Percentiles rank a stretch among this genome's conserved stretches.
These are phyloP conservation scores for Linurgus olivaceus DNA, from an alignment of 2,797 vertebrate species.

Conservation along the genomic window DNA sequence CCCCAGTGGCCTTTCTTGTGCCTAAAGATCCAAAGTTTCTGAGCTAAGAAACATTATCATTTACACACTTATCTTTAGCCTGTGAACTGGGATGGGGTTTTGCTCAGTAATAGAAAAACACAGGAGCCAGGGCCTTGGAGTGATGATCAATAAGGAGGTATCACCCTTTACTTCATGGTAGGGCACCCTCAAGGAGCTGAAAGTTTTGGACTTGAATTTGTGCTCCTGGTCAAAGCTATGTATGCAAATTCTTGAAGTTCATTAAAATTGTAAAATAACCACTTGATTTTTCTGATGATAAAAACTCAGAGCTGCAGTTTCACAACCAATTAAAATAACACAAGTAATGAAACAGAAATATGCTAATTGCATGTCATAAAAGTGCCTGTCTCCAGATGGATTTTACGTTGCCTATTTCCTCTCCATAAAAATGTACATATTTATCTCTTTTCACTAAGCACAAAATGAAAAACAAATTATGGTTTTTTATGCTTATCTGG, in stretches of 20 bases:
- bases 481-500: neutral
- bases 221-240: neutral
- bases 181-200: neutral
- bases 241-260: neutral
- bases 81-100: neutral
- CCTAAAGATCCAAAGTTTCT: neutral
- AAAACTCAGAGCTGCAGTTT: neutral
- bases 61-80: neutral
- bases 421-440: neutral
- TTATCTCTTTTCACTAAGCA: neutral
- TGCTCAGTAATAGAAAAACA: neutral
- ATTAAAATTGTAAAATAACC: constrained; percentile 27
- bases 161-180: neutral
- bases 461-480: neutral
- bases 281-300: neutral
- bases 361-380: constrained; percentile 11
- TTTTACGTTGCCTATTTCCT: neutral
- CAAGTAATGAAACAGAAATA: constrained; percentile 35
- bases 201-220: neutral
- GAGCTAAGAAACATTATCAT: neutral
- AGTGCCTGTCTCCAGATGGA: neutral
- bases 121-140: neutral
- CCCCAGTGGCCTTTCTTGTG: neutral
- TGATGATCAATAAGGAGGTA: neutral
- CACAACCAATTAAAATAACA: constrained; percentile 22